phyloP scores from a whole-genome alignment of 2,888 invertebrate species.

The Caenorhabditis virilis region DNA sequence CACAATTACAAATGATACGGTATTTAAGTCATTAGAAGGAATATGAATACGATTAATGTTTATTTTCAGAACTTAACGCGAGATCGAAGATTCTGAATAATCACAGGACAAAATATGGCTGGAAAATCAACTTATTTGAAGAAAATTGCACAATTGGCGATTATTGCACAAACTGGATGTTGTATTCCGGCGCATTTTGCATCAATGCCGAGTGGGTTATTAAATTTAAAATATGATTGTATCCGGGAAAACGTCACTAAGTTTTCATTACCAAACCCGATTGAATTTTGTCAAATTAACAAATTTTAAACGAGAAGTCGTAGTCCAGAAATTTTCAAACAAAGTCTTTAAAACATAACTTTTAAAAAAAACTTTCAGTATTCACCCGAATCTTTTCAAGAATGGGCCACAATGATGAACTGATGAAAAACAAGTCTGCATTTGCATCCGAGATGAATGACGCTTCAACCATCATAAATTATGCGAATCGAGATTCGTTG shows the following conservation, averaged over 20 bases:
- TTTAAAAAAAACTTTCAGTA: conserved; percentile 69
- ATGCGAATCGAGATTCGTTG: conserved; percentile 78
- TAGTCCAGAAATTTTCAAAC: too few relatives aligned
- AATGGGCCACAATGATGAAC: conserved; percentile 83
- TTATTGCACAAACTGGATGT: conserved; percentile 91
- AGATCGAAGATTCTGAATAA: conserved; percentile 80
- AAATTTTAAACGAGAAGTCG: too few relatives aligned
- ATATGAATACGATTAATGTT: background rate
- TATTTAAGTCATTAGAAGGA: conserved; percentile 71
- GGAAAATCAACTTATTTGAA: conserved; percentile 91
- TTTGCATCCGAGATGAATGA: conserved; percentile 79
- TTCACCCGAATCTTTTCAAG: conserved; percentile 83
- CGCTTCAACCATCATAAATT: conserved; percentile 80
- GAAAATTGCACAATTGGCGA: conserved; percentile 83
- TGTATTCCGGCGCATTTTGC: conserved; percentile 84
- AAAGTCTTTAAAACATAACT: background rate
- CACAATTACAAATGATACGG: conserved; percentile 81
- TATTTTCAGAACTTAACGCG: conserved; percentile 74
- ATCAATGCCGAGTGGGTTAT: conserved; percentile 69
- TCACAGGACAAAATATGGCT: conserved; percentile 94
- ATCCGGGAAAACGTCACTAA: too few relatives aligned
- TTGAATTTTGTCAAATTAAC: too few relatives aligned
- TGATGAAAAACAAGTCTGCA: conserved; percentile 83
- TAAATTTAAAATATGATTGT: too few relatives aligned
- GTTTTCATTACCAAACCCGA: too few relatives aligned